Conservation (phyloP, 2,113 vertebrate species). For the rat (Rattus norvegicus) region DNA sequence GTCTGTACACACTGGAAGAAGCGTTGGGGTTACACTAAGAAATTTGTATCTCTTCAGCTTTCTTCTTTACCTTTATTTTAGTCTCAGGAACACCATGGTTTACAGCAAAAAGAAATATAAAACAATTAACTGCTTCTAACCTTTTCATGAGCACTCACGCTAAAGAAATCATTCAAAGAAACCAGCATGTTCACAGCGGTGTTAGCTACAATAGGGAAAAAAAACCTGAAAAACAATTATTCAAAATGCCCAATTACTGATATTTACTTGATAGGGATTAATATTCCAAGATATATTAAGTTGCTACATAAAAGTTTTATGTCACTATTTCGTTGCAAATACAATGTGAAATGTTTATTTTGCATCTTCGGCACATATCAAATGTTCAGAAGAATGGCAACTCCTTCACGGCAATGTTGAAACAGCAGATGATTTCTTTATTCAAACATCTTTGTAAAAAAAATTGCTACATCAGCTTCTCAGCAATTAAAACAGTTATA, state of each 20-base stretch:
- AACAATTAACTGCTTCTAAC: background rate
- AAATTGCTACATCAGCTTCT: conserved; percentile 24
- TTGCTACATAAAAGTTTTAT: background rate
- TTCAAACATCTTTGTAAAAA: conserved; percentile 46
- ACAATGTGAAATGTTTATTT: conserved; percentile 57
- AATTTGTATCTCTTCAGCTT: background rate
- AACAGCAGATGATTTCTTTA: conserved; percentile 58
- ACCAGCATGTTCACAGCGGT: background rate
- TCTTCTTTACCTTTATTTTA: background rate
- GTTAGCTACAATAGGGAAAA: background rate
- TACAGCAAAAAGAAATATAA: background rate
- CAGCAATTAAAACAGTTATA: conserved; percentile 66
- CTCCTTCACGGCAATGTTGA: background rate
- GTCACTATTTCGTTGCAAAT: conserved; percentile 12
- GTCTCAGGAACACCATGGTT: background rate
- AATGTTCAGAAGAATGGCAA: conserved; percentile 9
- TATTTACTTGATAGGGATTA: background rate
- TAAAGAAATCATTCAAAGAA: conserved; percentile 20
- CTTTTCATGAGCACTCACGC: background rate
- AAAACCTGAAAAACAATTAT: background rate
- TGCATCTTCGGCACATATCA: background rate
- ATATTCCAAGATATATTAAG: conserved; percentile 34
- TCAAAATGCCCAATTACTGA: background rate
- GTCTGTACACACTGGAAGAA: rapidly evolving
- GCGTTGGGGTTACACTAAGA: background rate